A percentile compares a stretch with the other conserved stretches of the same genome.
phyloP scores from a whole-genome alignment of 1,140 invertebrate species.

The Muscidifurax raptorellus region DNA sequence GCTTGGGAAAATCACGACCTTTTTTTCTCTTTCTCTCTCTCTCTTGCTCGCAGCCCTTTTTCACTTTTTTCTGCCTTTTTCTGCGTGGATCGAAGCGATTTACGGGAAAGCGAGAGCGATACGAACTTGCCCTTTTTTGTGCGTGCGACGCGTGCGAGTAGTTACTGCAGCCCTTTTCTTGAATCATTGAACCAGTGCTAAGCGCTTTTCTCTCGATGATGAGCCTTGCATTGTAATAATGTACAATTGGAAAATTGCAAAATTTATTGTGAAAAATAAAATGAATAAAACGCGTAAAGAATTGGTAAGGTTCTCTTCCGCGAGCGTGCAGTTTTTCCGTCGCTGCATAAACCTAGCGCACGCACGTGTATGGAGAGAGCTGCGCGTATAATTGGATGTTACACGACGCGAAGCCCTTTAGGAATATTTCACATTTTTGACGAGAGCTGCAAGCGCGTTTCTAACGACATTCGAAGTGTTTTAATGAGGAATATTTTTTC shows the following conservation, averaged over 20 bases:
- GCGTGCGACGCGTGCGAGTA: neutral
- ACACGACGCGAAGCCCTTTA: slow-evolving; percentile 3
- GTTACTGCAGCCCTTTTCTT: neutral
- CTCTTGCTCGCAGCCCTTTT: neutral
- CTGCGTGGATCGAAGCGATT: neutral
- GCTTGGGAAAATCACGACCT: slow-evolving; percentile 25
- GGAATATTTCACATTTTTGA: slow-evolving; percentile 48
- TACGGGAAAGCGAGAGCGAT: slow-evolving; percentile 16
- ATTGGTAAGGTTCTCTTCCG: too few relatives aligned
- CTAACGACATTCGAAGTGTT: slow-evolving; percentile 48
- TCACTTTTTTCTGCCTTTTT: neutral
- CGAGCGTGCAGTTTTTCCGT: neutral
- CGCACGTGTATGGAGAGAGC: neutral
- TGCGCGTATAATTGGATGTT: slow-evolving; percentile 25
- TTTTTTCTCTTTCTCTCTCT: neutral
- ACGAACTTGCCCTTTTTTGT: neutral
- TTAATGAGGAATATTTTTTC: slow-evolving; percentile 49
- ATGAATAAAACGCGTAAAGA: too few relatives aligned
- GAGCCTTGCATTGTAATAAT: too few relatives aligned
- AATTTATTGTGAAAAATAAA: too few relatives aligned
- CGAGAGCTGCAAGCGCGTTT: slow-evolving; percentile 12
- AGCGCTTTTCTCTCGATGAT: too few relatives aligned
- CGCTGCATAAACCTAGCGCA: neutral
- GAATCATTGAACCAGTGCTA: neutral
- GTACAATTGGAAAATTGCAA: too few relatives aligned